Percentiles rank a stretch among this genome's conserved stretches.
Conservation (phyloP, 1,140 invertebrate species). For the Drosophila oshimai region DNA sequence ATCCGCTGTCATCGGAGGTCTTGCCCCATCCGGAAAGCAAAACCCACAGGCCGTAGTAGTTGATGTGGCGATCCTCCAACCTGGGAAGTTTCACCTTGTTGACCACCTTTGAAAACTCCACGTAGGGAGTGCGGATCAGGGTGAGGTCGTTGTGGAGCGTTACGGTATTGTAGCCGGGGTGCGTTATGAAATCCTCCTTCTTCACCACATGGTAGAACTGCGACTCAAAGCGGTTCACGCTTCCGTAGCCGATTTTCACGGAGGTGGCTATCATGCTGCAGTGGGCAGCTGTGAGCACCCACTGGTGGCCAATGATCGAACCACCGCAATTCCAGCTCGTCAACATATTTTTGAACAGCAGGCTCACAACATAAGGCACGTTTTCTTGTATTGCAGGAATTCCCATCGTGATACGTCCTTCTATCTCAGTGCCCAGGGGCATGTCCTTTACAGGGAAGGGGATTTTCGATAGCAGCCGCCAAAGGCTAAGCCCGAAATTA, state of each 20-base stretch:
- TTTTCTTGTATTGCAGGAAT: slow-evolving; percentile 70
- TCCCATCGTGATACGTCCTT: slow-evolving; percentile 53
- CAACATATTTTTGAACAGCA: slow-evolving; percentile 81
- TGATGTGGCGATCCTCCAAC: slow-evolving; percentile 19
- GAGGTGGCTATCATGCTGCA: slow-evolving; percentile 41
- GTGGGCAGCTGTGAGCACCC: slow-evolving; percentile 82
- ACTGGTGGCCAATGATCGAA: slow-evolving; percentile 84
- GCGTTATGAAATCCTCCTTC: slow-evolving; percentile 6
- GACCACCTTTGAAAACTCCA: slow-evolving; percentile 40
- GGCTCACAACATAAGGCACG: slow-evolving; percentile 83
- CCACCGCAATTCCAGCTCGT: slow-evolving; percentile 84
- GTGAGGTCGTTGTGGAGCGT: slow-evolving; percentile 33
- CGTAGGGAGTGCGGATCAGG: slow-evolving; percentile 25
- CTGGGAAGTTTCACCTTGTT: slow-evolving; percentile 46
- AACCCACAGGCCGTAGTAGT: slow-evolving; percentile 32
- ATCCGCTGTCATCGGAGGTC: slow-evolving; percentile 6
- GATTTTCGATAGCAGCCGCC: slow-evolving; percentile 5
- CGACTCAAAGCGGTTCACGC: slow-evolving; percentile 13
- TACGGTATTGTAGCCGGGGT: slow-evolving; percentile 6
- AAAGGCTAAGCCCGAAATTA: slow-evolving; percentile 24
- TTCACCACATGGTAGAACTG: slow-evolving; percentile 16
- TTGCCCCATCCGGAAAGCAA: slow-evolving; percentile 48
- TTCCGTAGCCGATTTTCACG: slow-evolving; percentile 22
- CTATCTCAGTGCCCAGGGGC: slow-evolving; percentile 7
- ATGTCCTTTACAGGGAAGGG: slow-evolving; percentile 34